Evolutionary conservation across 1,140 invertebrate genomes (phyloP).

Genomic region (Penaeus vannamei): DNA sequence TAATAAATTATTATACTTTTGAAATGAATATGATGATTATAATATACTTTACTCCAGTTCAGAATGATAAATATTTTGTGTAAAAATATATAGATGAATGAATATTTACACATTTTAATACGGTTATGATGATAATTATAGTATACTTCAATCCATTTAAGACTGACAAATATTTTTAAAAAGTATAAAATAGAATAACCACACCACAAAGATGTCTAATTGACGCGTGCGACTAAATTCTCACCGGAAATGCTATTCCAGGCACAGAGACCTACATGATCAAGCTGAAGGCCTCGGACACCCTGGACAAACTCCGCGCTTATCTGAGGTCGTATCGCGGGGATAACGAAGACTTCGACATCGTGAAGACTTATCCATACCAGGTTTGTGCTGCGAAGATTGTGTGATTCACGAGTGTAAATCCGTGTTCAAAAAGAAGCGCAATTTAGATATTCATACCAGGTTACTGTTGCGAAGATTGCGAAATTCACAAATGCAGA

Average conservation of each 20-base stretch:
- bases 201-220: background rate
- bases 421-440: background rate
- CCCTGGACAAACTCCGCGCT: slow-evolving; percentile 56
- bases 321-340: slow-evolving; percentile 65
- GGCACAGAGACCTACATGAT: slow-evolving; percentile 66
- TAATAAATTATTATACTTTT: too few species aligned
- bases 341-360: slow-evolving; percentile 63
- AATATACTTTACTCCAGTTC: too few species aligned
- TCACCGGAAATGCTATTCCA: background rate
- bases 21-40: too few species aligned
- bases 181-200: background rate
- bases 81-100: too few species aligned
- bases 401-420: too few species aligned
- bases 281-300: slow-evolving; percentile 65
- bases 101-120: too few species aligned
- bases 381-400: slow-evolving; percentile 29
- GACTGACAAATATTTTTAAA: too few species aligned
- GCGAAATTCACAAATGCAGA: background rate
- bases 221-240: background rate
- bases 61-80: too few species aligned
- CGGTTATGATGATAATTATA: too few species aligned
- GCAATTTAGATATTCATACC: slow-evolving; percentile 9
- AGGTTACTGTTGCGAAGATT: slow-evolving; percentile 8
- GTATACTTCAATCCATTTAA: too few species aligned
- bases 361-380: slow-evolving; percentile 62